Evolutionary conservation across 2,113 vertebrate genomes (phyloP).

Genomic region (Cettia cetti): DNA sequence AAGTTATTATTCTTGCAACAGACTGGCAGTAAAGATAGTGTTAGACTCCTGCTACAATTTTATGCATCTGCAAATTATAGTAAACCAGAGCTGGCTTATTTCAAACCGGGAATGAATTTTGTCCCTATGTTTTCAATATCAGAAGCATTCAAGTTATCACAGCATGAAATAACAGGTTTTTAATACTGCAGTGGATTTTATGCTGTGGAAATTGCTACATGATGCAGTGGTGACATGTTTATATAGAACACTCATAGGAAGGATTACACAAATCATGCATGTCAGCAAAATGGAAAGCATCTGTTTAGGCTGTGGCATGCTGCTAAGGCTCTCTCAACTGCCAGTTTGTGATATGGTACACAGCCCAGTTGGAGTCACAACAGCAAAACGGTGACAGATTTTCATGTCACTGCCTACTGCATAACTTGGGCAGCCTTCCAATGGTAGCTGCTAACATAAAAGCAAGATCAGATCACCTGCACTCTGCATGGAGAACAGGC

Average conservation of each 20-base stretch:
- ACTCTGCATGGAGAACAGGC: neutral
- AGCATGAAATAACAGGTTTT: slow-evolving; percentile 60
- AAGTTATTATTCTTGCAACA: neutral
- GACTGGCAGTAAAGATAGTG: neutral
- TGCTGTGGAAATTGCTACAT: slow-evolving; percentile 55
- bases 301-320: slow-evolving; percentile 32
- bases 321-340: slow-evolving; percentile 6
- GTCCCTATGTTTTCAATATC: slow-evolving; percentile 46
- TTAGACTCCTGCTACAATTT: slow-evolving; percentile 25
- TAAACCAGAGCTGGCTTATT: slow-evolving; percentile 19
- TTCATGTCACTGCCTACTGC: neutral
- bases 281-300: slow-evolving; percentile 63
- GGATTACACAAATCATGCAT: slow-evolving; percentile 53
- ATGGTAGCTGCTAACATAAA: neutral
- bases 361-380: neutral
- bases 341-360: neutral
- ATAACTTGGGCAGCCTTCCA: neutral
- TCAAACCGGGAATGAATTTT: neutral
- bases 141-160: slow-evolving; percentile 59
- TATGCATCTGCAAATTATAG: slow-evolving; percentile 39
- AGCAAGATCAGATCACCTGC: neutral
- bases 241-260: slow-evolving; percentile 47
- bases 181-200: slow-evolving; percentile 41
- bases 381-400: neutral
- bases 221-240: slow-evolving; percentile 58